Conservation (phyloP, 2,888 invertebrate species). For the Meliscaeva auricollis region DNA sequence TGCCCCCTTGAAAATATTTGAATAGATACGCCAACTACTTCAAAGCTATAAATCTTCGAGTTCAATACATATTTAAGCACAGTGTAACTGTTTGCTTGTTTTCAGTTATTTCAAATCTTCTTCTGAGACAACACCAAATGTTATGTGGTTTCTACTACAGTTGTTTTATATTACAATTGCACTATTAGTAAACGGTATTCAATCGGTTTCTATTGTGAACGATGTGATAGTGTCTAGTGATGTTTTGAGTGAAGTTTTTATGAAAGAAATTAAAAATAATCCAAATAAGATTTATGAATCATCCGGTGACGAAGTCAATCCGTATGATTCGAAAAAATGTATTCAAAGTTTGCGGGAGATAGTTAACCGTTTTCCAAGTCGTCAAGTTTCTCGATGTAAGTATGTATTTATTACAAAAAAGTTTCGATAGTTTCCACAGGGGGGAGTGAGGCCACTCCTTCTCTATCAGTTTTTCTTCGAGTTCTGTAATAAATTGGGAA, state of each 20-base stretch:
- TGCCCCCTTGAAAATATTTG: too few relatives aligned
- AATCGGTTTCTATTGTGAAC: constrained; percentile 18
- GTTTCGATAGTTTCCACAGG: too few relatives aligned
- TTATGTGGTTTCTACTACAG: background rate
- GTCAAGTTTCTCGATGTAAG: background rate
- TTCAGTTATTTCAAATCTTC: too few relatives aligned
- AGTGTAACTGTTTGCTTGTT: too few relatives aligned
- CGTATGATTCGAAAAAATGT: constrained; percentile 13
- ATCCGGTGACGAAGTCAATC: background rate
- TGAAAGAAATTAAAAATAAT: background rate
- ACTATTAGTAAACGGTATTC: background rate
- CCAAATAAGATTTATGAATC: background rate
- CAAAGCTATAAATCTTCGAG: too few relatives aligned
- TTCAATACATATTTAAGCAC: too few relatives aligned
- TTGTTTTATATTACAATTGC: background rate
- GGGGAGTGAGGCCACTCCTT: too few relatives aligned
- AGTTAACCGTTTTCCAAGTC: background rate
- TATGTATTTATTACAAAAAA: too few relatives aligned
- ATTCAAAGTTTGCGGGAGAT: background rate
- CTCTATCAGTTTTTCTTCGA: too few relatives aligned
- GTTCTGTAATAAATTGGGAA: too few relatives aligned
- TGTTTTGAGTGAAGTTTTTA: constrained; percentile 10
- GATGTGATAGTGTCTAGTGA: constrained; percentile 24
- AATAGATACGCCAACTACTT: too few relatives aligned
- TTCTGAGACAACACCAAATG: background rate